Base-by-base conservation (phyloP, 2,797 vertebrate genomes). In the Clarias pachynema region DNA sequence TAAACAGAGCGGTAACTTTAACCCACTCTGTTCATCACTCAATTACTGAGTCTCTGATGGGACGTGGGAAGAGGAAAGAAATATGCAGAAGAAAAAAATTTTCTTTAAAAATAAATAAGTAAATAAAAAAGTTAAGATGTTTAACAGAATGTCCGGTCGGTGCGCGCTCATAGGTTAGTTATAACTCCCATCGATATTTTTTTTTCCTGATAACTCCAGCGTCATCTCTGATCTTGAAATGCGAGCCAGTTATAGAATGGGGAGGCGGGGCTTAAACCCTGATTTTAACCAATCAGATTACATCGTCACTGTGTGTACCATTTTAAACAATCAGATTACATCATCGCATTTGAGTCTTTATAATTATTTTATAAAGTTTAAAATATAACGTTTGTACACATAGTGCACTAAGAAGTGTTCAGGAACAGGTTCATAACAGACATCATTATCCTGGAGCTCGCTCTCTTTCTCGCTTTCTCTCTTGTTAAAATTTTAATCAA, bases 401-500 rank as follows among this genome's bases (percentile, higher is more conserved):
- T 20, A 22, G 66, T 69, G 29, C 66, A 69, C 66, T 37, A 37
- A 20, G 5, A 69, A 20, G 31, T 20, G 31, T 69, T 69, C 63
- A 68, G 65, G 16, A 31, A 68, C 29, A 68, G 31, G 2, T 18
- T 68, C 31, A 37, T 40, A 70, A 69, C 31, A 44, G 40, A 44
- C 40, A 10, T 44, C 6, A 40, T 40, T 44, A 9, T 44, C 40
- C 40, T 44, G 40, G 40, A 44, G 40, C 0, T 6, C 9, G 10
- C 24, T 14, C 0, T 12, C 24, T 63, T 24, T 26, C 60, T n/a
- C n/a, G 4, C 10, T 63, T 1, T 62, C 24, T n/a, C 24, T n/a
- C 0, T 59, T 20, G 16, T 69, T 59, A 70, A 57, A 72, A 59
- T 72, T 72, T 72, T 82, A 82, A 82, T 82, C 80, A 82, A 59